Evolutionary conservation across 2,113 vertebrate genomes (phyloP).

Genomic region (Anolis carolinensis): DNA sequence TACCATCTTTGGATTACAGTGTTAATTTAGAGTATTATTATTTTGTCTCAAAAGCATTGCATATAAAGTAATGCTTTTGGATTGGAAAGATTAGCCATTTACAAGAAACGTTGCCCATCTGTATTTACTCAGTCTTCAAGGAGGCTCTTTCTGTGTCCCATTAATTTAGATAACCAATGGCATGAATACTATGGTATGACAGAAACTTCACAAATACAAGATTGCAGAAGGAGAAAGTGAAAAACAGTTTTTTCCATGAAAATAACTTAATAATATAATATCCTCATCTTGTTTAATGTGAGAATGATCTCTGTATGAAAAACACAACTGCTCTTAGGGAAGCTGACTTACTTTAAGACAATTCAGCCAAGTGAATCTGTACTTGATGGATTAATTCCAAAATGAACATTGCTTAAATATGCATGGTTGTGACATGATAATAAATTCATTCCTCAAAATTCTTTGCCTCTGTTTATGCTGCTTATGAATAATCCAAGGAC

Average conservation of each 20-base stretch:
- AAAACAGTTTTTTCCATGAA: background rate
- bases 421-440: background rate
- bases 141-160: too few relatives aligned
- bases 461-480: background rate
- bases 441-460: background rate
- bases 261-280: background rate
- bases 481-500: background rate
- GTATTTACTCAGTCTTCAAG: too few relatives aligned
- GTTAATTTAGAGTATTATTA: too few relatives aligned
- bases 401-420: background rate
- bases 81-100: too few relatives aligned
- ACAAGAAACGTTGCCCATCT: too few relatives aligned
- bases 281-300: background rate
- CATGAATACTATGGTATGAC: background rate
- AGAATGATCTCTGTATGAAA: background rate
- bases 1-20: too few relatives aligned
- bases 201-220: background rate
- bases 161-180: too few relatives aligned
- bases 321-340: background rate
- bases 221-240: background rate
- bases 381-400: background rate
- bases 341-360: background rate
- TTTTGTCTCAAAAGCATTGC: too few relatives aligned
- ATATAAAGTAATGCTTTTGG: too few relatives aligned
- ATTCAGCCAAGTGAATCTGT: background rate